Evolutionary conservation across 2,113 vertebrate genomes (phyloP).

Genomic region (Hippotragus niger): DNA sequence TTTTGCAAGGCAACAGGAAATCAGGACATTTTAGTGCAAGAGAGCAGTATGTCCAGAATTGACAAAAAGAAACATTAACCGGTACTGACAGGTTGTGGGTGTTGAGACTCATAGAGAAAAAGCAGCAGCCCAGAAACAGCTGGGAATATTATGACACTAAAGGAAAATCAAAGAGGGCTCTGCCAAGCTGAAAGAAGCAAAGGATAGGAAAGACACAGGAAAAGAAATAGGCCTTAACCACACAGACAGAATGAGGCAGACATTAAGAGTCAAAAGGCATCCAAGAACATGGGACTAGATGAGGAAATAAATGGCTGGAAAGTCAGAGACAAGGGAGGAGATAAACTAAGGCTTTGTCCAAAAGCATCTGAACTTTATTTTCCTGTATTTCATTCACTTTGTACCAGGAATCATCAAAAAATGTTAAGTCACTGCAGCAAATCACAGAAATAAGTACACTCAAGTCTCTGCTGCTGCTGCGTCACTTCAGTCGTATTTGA

Average conservation of each 20-base stretch:
- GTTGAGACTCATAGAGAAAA: neutral
- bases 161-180: neutral
- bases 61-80: neutral
- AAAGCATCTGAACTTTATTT: neutral
- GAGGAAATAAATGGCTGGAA: neutral
- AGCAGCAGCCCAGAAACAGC: neutral
- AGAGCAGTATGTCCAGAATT: neutral
- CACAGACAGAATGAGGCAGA: neutral
- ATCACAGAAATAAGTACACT: neutral
- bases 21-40: neutral
- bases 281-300: neutral
- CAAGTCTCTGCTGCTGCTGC: neutral
- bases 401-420: neutral
- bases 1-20: neutral
- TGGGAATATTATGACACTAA: neutral
- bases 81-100: neutral
- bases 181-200: neutral
- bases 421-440: neutral
- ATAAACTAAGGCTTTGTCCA: neutral
- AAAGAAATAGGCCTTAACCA: neutral
- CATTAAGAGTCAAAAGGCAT: neutral
- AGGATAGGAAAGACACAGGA: accelerated
- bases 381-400: neutral
- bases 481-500: too few relatives aligned
- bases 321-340: neutral